Conservation (phyloP, 2,888 invertebrate genomes). For the Polydesmus complanatus region DNA sequence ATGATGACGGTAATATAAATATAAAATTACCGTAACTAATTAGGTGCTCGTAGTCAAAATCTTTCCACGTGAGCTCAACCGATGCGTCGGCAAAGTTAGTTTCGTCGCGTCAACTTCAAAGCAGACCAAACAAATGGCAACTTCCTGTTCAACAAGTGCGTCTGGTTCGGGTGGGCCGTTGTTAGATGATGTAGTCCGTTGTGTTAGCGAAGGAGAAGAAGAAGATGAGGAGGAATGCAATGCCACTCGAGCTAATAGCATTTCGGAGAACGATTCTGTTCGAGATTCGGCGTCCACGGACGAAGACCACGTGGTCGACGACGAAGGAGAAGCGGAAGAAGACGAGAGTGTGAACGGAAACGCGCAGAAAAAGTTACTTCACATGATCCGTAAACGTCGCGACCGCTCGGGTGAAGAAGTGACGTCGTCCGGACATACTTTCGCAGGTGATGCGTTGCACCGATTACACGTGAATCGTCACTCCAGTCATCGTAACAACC, state of each 20-base stretch:
- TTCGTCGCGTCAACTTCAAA: too few species aligned
- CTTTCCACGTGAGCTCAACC: too few species aligned
- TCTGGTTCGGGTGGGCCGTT: neutral
- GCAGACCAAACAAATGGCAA: too few species aligned
- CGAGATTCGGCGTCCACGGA: neutral
- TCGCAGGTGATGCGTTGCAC: neutral
- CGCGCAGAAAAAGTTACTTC: neutral
- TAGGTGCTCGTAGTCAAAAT: too few species aligned
- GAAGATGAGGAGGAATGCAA: constrained; percentile 1
- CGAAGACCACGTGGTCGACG: neutral
- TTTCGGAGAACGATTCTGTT: neutral
- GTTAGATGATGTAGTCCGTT: neutral
- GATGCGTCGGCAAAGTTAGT: too few species aligned
- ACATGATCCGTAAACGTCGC: neutral
- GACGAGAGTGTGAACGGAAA: neutral
- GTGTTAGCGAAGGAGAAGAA: neutral
- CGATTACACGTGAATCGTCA: neutral
- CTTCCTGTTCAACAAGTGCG: neutral
- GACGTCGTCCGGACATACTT: neutral
- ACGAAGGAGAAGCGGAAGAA: neutral
- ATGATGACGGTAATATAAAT: too few species aligned
- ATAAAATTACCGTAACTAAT: too few species aligned
- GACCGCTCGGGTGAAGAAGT: neutral
- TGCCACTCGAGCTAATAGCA: neutral
- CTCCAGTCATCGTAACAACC: neutral